These are phyloP conservation scores for Lycaon pictus DNA, from an alignment of 2,113 vertebrate genomes.

Conservation along the genomic window DNA sequence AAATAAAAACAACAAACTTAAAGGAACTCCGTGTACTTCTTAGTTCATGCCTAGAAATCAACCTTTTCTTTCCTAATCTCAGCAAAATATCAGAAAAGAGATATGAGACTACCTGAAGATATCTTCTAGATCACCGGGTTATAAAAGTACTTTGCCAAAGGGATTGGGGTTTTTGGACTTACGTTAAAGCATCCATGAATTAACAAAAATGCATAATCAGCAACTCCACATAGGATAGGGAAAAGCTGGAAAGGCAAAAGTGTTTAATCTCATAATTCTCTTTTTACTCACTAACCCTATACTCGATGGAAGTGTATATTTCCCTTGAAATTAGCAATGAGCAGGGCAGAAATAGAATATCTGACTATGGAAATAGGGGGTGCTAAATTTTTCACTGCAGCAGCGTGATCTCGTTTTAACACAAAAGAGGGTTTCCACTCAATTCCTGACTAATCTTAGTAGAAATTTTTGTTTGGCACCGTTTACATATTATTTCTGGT, in stretches of 20 bases:
- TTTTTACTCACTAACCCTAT: background rate
- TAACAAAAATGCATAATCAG: background rate
- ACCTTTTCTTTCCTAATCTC: slow-evolving; percentile 22
- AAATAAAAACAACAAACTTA: background rate
- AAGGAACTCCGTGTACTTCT: background rate
- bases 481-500: background rate
- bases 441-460: background rate
- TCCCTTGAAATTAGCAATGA: background rate
- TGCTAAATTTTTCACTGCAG: background rate
- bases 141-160: background rate
- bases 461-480: background rate
- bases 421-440: background rate
- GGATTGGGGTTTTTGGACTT: background rate
- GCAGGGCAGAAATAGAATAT: background rate
- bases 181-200: background rate
- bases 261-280: slow-evolving; percentile 5
- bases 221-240: background rate
- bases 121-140: background rate
- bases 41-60: background rate
- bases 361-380: background rate
- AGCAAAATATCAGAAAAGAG: background rate
- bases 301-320: background rate
- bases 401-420: background rate
- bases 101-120: background rate
- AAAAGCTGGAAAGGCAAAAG: background rate